Evolutionary conservation across 2,113 vertebrate genomes (phyloP).

Genomic region (Notechis scutatus): DNA sequence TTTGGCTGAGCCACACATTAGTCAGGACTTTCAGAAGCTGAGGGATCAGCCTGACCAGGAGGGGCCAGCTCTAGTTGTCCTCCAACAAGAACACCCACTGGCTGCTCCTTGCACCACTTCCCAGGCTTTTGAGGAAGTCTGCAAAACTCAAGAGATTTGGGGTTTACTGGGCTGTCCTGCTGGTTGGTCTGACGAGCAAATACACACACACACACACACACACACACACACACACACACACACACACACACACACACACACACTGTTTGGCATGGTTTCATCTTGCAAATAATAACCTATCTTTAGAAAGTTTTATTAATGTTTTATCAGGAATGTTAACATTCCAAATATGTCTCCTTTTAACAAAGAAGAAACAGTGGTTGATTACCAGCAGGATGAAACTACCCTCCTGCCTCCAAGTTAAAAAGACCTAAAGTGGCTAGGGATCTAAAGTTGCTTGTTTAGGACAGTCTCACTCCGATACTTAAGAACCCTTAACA

Average conservation of each 20-base stretch:
- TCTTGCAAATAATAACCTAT: slow-evolving; percentile 1
- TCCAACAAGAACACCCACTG: slow-evolving; percentile 17
- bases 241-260: too few relatives aligned
- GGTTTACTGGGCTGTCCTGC: not conserved
- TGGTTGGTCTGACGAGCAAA: not conserved
- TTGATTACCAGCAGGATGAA: not conserved
- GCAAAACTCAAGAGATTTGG: not conserved
- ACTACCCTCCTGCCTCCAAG: not conserved
- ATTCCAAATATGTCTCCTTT: not conserved
- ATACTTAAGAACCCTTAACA: not conserved
- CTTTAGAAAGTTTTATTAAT: not conserved
- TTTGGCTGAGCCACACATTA: not conserved
- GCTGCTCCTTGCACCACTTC: not conserved
- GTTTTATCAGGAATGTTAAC: not conserved
- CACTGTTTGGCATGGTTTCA: not conserved
- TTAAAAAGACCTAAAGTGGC: not conserved
- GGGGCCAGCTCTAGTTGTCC: not conserved
- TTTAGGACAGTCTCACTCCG: not conserved
- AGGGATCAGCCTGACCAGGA: not conserved
- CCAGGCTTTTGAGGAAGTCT: slow-evolving; percentile 3
- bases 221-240: too few relatives aligned
- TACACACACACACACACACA: too few relatives aligned
- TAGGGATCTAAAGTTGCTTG: too few relatives aligned
- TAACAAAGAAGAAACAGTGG: not conserved
- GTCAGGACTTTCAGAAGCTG: slow-evolving; percentile 1